Evolutionary conservation across 2,888 invertebrate genomes (phyloP).

Genomic region (Lasioglossum zephyrum): DNA sequence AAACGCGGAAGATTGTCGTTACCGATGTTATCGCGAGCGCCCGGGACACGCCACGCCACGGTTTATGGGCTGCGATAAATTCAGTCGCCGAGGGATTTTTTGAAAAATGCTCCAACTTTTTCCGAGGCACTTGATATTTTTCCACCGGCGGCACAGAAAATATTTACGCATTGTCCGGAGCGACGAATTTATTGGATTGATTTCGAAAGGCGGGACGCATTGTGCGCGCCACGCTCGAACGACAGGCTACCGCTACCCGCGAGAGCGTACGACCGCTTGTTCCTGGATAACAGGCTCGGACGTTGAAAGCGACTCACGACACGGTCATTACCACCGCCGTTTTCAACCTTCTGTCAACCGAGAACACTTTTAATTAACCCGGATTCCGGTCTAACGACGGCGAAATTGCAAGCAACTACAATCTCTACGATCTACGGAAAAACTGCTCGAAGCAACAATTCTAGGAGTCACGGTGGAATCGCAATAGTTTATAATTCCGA

Average conservation of each 20-base stretch:
- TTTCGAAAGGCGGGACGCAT: conserved; percentile 18
- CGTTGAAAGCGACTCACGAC: not conserved
- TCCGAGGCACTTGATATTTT: conserved; percentile 3
- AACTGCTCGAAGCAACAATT: too few species aligned
- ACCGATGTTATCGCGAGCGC: not conserved
- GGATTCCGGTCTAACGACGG: not conserved
- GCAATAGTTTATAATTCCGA: too few species aligned
- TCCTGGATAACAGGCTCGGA: conserved; percentile 22
- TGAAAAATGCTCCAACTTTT: conserved; percentile 15
- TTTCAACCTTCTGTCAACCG: conserved; percentile 11
- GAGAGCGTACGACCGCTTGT: not conserved
- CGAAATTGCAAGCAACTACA: too few species aligned
- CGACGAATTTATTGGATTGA: conserved; percentile 35
- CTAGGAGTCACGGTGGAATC: too few species aligned
- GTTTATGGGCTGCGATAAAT: conserved; percentile 25
- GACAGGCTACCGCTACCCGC: not conserved
- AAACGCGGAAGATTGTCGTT: not conserved
- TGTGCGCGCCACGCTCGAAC: conserved; percentile 5
- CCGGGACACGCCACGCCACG: not conserved
- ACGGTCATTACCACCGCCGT: not conserved
- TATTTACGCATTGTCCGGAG: conserved; percentile 23
- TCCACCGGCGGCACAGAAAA: not conserved
- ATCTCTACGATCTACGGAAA: too few species aligned
- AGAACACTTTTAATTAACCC: not conserved
- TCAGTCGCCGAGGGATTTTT: conserved; percentile 17